Evolutionary conservation across 2,113 vertebrate genomes (phyloP).

Genomic region (Grantiella picta): DNA sequence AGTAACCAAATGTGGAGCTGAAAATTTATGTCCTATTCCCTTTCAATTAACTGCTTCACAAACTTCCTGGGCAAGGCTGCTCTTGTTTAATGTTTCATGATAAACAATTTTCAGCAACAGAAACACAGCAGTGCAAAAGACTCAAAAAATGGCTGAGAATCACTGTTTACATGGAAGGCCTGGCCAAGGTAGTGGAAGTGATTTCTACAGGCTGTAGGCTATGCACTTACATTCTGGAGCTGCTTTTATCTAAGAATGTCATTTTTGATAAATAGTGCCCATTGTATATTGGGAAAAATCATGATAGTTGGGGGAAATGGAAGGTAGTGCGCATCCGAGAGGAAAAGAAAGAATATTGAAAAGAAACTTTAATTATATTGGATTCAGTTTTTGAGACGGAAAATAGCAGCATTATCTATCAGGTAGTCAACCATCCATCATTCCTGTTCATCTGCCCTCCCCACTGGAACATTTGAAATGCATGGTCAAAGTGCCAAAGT

Average conservation of each 20-base stretch:
- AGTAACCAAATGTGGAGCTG: neutral
- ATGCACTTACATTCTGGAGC: neutral
- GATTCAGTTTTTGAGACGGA: slow-evolving; percentile 35
- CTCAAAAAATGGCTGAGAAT: neutral
- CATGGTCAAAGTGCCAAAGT: slow-evolving; percentile 1
- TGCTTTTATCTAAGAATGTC: neutral
- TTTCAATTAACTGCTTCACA: neutral
- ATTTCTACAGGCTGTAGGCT: neutral
- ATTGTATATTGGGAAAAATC: slow-evolving; percentile 15
- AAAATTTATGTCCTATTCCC: neutral
- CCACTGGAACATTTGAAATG: slow-evolving; percentile 13
- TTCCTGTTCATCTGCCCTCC: neutral
- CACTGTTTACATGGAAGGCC: neutral
- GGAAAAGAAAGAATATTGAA: slow-evolving; percentile 35
- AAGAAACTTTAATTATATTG: slow-evolving; percentile 54
- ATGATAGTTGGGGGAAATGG: slow-evolving; percentile 20
- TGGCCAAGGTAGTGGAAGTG: neutral
- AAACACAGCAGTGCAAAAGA: neutral
- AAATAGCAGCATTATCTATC: neutral
- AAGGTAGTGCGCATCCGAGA: slow-evolving; percentile 24
- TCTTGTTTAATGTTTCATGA: neutral
- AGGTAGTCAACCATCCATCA: slow-evolving; percentile 8
- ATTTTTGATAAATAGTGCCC: slow-evolving; percentile 54
- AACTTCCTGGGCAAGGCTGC: neutral
- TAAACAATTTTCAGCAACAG: neutral